Conservation (phyloP, 2,113 vertebrate species). For the Ophthalmolycus amberensis region DNA sequence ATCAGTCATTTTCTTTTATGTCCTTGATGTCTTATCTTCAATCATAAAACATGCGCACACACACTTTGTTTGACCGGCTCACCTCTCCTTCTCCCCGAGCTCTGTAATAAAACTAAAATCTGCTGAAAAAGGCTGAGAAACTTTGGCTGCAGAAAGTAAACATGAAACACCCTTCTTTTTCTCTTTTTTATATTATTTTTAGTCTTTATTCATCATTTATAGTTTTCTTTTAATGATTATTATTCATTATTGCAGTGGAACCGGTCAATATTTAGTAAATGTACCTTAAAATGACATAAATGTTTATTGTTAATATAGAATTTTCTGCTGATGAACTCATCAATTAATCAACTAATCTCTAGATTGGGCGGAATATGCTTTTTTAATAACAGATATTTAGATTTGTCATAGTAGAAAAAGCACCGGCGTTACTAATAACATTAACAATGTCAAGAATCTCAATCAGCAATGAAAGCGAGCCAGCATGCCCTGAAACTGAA, state of each 20-base stretch:
- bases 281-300: background rate
- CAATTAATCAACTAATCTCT: background rate
- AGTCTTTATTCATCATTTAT: background rate
- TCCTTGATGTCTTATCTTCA: conserved; percentile 43
- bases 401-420: background rate
- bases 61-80: conserved; percentile 29
- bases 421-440: background rate
- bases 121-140: conserved; percentile 10
- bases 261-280: background rate
- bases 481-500: background rate
- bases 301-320: background rate
- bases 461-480: background rate
- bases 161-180: background rate
- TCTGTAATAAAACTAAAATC: background rate
- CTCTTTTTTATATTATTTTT: background rate
- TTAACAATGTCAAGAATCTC: conserved; percentile 8
- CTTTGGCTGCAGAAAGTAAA: background rate
- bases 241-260: background rate
- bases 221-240: background rate
- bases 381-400: background rate
- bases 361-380: background rate
- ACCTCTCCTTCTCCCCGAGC: background rate
- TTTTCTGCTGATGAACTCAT: background rate
- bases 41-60: conserved; percentile 27
- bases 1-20: conserved; percentile 35